phyloP scores from a whole-genome alignment of 1,140 invertebrate genomes.

The Laupala kohalensis region DNA sequence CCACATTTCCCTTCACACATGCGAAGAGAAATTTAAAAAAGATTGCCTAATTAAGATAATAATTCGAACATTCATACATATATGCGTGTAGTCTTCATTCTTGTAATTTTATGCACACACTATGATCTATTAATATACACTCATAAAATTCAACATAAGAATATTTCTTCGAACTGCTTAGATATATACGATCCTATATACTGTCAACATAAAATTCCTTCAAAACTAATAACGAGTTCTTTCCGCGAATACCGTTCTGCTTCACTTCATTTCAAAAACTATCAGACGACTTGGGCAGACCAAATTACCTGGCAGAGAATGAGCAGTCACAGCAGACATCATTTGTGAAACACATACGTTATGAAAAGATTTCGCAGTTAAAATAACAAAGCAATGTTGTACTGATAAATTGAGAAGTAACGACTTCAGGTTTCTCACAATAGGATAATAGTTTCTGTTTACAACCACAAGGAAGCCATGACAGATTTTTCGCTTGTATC shows the following conservation, averaged over 20 bases:
- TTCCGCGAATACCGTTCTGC: not conserved
- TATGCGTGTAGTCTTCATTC: not conserved
- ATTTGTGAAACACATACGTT: constrained; percentile 15
- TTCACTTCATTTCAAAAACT: not conserved
- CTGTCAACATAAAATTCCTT: not conserved
- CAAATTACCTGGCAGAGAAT: constrained; percentile 12
- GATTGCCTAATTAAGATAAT: not conserved
- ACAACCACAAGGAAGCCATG: constrained; percentile 14
- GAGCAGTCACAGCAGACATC: constrained; percentile 14
- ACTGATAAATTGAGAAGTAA: not conserved
- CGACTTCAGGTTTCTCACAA: not conserved
- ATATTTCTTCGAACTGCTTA: not conserved
- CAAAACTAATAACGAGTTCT: not conserved
- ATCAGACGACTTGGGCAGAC: not conserved
- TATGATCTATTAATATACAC: not conserved
- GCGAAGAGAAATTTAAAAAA: not conserved
- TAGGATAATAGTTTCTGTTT: constrained; percentile 10
- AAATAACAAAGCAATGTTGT: not conserved
- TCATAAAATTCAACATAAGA: not conserved
- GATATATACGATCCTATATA: not conserved
- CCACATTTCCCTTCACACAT: not conserved
- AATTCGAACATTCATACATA: not conserved
- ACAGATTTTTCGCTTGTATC: constrained; percentile 2
- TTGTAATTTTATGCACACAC: not conserved
- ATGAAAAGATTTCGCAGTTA: constrained; percentile 1